Conservation (phyloP, 2,888 invertebrate genomes). For the Thymelicus sylvestris region DNA sequence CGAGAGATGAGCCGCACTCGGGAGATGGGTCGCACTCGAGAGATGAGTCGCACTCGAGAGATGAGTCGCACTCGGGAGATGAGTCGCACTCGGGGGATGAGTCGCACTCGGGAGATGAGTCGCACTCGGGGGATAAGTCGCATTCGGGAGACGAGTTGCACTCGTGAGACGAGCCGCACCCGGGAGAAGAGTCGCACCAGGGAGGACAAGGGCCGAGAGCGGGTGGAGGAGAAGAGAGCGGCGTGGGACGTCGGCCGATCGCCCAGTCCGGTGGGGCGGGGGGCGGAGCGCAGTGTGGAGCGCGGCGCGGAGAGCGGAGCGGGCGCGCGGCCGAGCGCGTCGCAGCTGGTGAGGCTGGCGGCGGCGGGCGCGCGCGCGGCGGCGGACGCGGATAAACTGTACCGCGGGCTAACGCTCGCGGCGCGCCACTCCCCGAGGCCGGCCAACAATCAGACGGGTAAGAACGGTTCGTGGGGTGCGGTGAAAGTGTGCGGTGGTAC, state of each 20-base stretch:
- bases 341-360: conserved; percentile 63
- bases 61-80: too few species aligned
- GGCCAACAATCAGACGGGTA: conserved; percentile 85
- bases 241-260: conserved; percentile 17
- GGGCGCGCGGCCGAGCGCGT: conserved; percentile 51
- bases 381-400: conserved; percentile 83
- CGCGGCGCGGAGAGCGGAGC: conserved; percentile 54
- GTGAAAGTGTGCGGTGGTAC: conserved; percentile 77
- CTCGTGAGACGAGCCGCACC: too few species aligned
- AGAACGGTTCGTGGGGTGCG: conserved; percentile 70
- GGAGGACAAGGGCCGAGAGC: too few species aligned
- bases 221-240: background rate
- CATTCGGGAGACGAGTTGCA: background rate
- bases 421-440: conserved; percentile 73
- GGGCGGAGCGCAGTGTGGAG: conserved; percentile 48
- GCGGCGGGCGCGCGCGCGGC: conserved; percentile 51
- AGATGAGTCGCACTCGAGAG: background rate
- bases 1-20: background rate
- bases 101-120: too few species aligned
- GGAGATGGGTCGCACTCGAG: conserved; percentile 19
- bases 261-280: conserved; percentile 4
- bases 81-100: too few species aligned
- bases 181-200: too few species aligned
- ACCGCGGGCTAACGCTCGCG: conserved; percentile 64
- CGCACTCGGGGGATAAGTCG: conserved; percentile 20